Evolutionary conservation across 1,140 invertebrate species (phyloP).

Genomic region (Drosophila santomea): DNA sequence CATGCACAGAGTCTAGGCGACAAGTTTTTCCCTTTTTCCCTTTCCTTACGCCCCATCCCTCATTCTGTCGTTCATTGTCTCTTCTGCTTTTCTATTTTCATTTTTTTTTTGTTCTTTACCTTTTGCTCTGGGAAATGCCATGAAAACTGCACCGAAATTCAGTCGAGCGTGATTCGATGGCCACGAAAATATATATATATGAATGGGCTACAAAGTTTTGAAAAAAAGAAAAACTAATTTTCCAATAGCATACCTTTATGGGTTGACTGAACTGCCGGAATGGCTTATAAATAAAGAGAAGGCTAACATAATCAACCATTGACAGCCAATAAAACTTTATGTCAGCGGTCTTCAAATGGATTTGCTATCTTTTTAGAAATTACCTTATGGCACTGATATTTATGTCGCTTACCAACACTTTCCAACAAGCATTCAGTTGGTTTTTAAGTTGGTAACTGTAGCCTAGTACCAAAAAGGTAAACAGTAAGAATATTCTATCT

Average conservation of each 20-base stretch:
- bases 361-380: no score
- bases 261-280: not conserved
- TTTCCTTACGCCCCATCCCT: constrained; percentile 3
- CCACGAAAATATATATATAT: not conserved
- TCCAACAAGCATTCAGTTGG: no score
- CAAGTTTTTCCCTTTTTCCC: constrained; percentile 33
- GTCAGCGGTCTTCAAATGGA: not conserved
- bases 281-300: not conserved
- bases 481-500: no score
- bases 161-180: constrained; percentile 26
- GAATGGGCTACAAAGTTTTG: constrained; percentile 9
- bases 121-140: constrained; percentile 26
- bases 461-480: no score
- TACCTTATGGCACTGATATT: no score
- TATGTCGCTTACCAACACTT: no score
- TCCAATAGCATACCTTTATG: constrained; percentile 25
- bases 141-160: constrained; percentile 24
- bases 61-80: constrained; percentile 17
- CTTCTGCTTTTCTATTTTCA: not conserved
- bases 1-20: constrained; percentile 31
- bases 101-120: constrained; percentile 12
- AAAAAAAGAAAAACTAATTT: constrained; percentile 1
- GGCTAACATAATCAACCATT: not conserved
- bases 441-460: no score
- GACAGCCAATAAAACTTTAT: not conserved